phyloP scores from a whole-genome alignment of 2,888 invertebrate species.

The Drosophila suboccidentalis region DNA sequence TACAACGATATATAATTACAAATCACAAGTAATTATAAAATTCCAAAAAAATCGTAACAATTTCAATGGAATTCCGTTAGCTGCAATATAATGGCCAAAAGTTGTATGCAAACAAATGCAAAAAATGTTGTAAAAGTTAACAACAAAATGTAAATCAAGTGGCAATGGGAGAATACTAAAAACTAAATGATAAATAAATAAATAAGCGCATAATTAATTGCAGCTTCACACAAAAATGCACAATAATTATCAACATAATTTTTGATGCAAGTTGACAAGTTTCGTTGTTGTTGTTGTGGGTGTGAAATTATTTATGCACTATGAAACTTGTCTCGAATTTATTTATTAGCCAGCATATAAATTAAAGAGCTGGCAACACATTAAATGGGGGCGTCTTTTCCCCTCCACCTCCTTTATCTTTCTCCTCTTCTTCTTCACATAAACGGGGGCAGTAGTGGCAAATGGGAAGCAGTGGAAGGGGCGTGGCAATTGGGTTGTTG shows the following conservation, averaged over 20 bases:
- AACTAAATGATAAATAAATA: slow-evolving; percentile 31
- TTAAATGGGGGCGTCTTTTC: slow-evolving; percentile 39
- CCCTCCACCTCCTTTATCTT: neutral
- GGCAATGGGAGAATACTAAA: neutral
- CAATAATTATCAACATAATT: slow-evolving; percentile 38
- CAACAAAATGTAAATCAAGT: slow-evolving; percentile 7
- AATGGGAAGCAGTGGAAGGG: neutral
- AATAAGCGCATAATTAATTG: slow-evolving; percentile 44
- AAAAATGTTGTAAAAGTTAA: neutral
- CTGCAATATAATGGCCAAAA: neutral
- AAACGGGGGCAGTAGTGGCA: slow-evolving; percentile 35
- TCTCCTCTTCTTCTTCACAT: neutral
- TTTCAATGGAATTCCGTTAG: neutral
- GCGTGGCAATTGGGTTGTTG: slow-evolving; percentile 19
- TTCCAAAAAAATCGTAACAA: neutral
- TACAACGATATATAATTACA: neutral
- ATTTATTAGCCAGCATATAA: slow-evolving; percentile 63
- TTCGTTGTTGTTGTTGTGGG: slow-evolving; percentile 30
- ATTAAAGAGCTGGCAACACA: slow-evolving; percentile 35
- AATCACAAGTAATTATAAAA: neutral
- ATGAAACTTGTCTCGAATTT: slow-evolving; percentile 62
- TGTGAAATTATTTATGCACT: slow-evolving; percentile 65
- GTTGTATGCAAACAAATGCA: neutral
- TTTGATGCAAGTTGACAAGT: slow-evolving; percentile 54
- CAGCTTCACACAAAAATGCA: slow-evolving; percentile 31